Base-by-base conservation (phyloP, 2,113 vertebrate species). In the Melanocharis versteri region DNA sequence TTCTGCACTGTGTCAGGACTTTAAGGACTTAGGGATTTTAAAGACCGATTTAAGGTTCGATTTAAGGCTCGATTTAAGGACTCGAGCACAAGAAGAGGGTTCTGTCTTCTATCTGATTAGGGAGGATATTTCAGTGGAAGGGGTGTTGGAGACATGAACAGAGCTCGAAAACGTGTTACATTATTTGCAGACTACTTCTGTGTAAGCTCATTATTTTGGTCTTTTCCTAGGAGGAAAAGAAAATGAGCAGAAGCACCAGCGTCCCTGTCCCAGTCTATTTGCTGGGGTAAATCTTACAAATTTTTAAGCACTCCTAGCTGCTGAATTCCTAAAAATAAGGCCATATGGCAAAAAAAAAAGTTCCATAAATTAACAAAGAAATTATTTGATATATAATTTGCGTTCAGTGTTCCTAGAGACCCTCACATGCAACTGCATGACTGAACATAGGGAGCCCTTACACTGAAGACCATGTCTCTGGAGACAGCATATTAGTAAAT, bases 301-400 rank as follows among this genome's bases (percentile, higher is more conserved):
- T 58, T 68, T 87, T 9, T 48, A 44, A 81, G 16, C 19, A 33
- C 4, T 83, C 9, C 19, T 48, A 58, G 22, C 21, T 81, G 15
- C 44, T 30, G 9, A 68, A 18, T 19, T 84, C 19, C 26, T 90
- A 84, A 76, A 90, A 84, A 53, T 37, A 72, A 64, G 12, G 14
- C 13, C 53, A 48, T 7, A 15, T 21, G 13, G 9, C 0, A 40
- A 35, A 47, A 79, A 33, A 62, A 42, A 47, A 42, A 2, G 0
- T 35, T 30, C 14, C 16, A 60, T 80, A 44, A 56, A 80, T 39
- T 51, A 53, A 18, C 17, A 71, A 78, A 83, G 3, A 70, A 71
- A 39, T 58, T 5, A 7, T 87, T 90, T 68, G 22, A 62, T 68
- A 16, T 33, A 40, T 23, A 18, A 48, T 72, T 62, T 58, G 1